These are phyloP conservation scores for Siniperca scherzeri DNA, from an alignment of 2,797 vertebrate species.

Conservation along the genomic window DNA sequence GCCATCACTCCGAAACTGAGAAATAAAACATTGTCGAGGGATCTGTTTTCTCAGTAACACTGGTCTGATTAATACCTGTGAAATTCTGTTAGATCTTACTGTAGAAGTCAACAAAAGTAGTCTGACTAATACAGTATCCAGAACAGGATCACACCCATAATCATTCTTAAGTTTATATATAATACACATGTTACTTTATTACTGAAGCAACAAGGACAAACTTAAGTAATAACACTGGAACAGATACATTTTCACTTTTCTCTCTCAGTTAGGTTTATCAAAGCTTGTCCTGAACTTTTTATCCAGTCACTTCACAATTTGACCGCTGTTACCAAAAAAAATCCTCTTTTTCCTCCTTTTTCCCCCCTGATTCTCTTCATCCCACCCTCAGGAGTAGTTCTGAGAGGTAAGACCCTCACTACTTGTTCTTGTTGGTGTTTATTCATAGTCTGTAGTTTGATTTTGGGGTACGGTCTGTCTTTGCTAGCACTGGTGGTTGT, in stretches of 20 bases:
- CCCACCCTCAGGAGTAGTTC: constrained; percentile 75
- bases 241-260: neutral
- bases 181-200: neutral
- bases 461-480: constrained; percentile 28
- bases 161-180: neutral
- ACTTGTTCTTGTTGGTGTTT: constrained; percentile 38
- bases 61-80: neutral
- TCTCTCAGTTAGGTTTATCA: neutral
- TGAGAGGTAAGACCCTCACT: constrained; percentile 80
- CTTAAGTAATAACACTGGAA: no score
- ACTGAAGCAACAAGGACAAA: neutral
- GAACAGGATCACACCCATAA: neutral
- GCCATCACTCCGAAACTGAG: neutral
- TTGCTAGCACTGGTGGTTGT: constrained; percentile 19
- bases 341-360: constrained; percentile 50
- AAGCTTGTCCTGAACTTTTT: neutral
- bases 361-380: constrained; percentile 51
- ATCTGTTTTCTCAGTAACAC: constrained; percentile 7
- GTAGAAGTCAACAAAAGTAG: neutral
- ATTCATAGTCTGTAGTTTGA: constrained; percentile 25
- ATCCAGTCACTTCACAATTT: neutral
- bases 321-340: neutral
- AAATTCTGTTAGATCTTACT: neutral
- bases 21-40: neutral
- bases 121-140: neutral